These are phyloP conservation scores for Galeopterus variegatus DNA, from an alignment of 2,113 vertebrate species.

Conservation along the genomic window DNA sequence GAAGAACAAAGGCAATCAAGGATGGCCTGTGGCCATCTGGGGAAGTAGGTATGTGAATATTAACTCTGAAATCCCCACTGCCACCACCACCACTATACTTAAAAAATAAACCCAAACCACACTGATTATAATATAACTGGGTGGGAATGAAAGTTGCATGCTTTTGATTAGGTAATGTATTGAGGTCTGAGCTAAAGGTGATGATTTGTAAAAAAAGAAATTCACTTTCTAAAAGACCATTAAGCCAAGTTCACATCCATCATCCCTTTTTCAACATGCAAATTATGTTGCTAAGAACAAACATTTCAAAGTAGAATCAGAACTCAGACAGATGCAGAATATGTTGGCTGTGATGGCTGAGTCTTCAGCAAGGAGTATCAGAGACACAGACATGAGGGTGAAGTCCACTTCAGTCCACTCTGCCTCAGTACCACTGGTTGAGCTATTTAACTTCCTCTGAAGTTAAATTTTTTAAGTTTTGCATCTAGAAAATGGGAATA, in stretches of 20 bases:
- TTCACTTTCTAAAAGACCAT: neutral
- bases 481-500: neutral
- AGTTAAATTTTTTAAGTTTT: neutral
- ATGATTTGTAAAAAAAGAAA: neutral
- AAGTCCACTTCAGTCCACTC: neutral
- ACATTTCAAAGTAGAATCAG: neutral
- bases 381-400: neutral
- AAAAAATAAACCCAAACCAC: neutral
- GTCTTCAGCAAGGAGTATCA: neutral
- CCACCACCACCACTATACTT: neutral
- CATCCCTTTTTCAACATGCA: neutral
- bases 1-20: neutral
- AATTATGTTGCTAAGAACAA: neutral
- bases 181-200: neutral
- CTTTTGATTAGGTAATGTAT: neutral
- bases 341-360: neutral
- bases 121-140: neutral
- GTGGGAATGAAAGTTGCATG: neutral
- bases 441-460: neutral
- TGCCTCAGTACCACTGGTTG: too few species aligned
- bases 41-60: neutral
- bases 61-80: neutral
- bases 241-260: neutral
- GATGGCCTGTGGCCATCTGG: neutral
- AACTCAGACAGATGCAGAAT: neutral